Percentiles rank a stretch among this genome's conserved stretches.
Evolutionary conservation across 2,888 invertebrate species (phyloP).

Genomic region (Clistopyga incitator): DNA sequence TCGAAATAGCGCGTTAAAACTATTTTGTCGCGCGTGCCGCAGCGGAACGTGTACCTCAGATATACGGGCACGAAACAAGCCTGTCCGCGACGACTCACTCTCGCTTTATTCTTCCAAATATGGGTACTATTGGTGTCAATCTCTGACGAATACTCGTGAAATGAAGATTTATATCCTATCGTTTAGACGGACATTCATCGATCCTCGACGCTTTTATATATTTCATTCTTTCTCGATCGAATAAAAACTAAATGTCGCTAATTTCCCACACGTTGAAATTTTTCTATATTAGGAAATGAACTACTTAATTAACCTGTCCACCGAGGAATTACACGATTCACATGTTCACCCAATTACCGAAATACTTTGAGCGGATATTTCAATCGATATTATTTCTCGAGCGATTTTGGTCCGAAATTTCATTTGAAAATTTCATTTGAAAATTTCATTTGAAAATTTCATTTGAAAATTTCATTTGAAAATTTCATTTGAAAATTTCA

Average conservation of each 20-base stretch:
- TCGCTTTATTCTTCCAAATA: slow-evolving; percentile 6
- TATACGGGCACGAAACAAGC: background rate
- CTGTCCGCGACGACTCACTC: slow-evolving; percentile 9
- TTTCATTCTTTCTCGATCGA: background rate
- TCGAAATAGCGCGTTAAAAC: slow-evolving; percentile 51
- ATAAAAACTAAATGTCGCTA: background rate
- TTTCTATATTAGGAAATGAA: background rate
- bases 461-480: background rate
- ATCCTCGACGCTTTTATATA: background rate
- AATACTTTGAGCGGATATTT: background rate
- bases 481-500: background rate
- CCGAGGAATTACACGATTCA: background rate
- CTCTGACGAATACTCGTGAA: slow-evolving; percentile 1
- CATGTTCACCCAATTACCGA: background rate
- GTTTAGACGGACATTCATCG: background rate
- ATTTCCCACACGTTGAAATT: background rate
- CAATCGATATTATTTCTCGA: background rate
- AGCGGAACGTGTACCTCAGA: background rate
- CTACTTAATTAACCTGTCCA: background rate
- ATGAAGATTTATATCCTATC: slow-evolving; percentile 16
- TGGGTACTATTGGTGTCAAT: background rate
- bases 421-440: background rate
- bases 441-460: background rate
- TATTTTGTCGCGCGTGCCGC: slow-evolving; percentile 49
- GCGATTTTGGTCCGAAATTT: background rate